A percentile compares a stretch with the other conserved stretches of the same genome.
These are phyloP conservation scores for Antidorcas marsupialis DNA, from an alignment of 2,113 vertebrate species.

Conservation along the genomic window DNA sequence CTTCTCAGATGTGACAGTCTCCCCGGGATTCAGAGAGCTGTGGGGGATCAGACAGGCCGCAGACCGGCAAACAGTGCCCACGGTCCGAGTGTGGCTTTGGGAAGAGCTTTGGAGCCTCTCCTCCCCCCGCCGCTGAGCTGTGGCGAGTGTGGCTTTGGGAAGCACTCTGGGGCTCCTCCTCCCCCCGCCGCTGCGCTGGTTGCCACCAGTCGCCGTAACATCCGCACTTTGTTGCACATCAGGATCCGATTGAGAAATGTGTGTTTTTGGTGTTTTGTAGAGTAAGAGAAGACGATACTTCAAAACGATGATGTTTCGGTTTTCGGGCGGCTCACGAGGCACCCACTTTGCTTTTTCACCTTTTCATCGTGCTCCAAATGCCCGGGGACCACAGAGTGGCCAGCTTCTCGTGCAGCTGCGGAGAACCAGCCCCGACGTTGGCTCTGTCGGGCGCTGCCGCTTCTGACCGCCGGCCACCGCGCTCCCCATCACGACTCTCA, in stretches of 20 bases:
- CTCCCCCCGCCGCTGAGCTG: neutral
- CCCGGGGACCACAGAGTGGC: neutral
- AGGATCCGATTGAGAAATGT: rapidly evolving
- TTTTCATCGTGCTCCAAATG: neutral
- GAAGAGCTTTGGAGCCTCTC: neutral
- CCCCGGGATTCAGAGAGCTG: neutral
- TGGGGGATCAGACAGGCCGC: neutral
- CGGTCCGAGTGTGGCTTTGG: neutral
- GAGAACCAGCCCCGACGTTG: neutral
- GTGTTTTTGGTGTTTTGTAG: neutral
- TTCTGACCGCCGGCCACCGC: rapidly evolving
- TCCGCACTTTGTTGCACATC: neutral
- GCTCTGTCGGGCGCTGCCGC: rapidly evolving
- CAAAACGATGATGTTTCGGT: neutral
- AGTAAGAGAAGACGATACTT: neutral
- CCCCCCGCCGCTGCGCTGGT: neutral
- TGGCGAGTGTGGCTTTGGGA: neutral
- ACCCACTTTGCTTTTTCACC: neutral
- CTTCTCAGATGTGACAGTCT: neutral
- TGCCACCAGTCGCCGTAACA: neutral
- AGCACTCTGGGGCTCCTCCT: neutral
- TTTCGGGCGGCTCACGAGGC: neutral
- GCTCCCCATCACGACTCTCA: rapidly evolving
- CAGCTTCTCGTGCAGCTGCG: rapidly evolving
- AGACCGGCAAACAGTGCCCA: neutral